These are phyloP conservation scores for Hipparchia sbordonii DNA, from an alignment of 2,888 invertebrate genomes.

Conservation along the genomic window DNA sequence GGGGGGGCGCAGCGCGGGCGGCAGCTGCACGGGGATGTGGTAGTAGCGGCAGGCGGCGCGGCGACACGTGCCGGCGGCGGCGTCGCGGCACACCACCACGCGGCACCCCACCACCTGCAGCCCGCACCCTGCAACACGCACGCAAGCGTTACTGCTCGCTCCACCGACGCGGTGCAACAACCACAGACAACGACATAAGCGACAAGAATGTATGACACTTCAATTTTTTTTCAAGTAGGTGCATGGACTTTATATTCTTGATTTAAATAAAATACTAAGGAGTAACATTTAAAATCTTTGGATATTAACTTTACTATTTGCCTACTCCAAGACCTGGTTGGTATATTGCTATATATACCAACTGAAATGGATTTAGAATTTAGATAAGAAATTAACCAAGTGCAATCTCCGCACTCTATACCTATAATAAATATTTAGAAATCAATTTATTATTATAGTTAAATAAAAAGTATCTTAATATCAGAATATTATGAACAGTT, in stretches of 20 bases:
- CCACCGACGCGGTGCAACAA: not conserved
- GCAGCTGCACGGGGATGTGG: constrained; percentile 96
- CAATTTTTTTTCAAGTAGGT: not conserved
- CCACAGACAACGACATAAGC: not conserved
- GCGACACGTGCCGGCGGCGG: constrained; percentile 96
- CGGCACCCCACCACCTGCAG: constrained; percentile 97
- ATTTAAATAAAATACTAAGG: not conserved
- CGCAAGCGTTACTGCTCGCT: not conserved
- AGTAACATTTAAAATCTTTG: not conserved
- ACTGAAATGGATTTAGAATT: not conserved
- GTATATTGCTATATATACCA: no score
- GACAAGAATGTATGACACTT: constrained; percentile 25
- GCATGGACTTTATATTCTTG: not conserved
- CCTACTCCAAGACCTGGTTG: not conserved
- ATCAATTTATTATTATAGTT: not conserved
- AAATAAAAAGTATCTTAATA: not conserved
- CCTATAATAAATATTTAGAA: not conserved
- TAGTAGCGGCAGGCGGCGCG: constrained; percentile 98
- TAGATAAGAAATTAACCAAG: not conserved
- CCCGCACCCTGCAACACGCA: constrained; percentile 89
- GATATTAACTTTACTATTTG: not conserved
- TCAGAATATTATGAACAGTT: not conserved
- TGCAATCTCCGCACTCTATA: not conserved
- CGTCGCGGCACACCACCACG: constrained; percentile 98
- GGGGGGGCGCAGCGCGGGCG: constrained; percentile 86